Evolutionary conservation across 37 sponge, comb jelly and placozoan species (phyloP), one percentile per base, ranked within the genome.

Genomic region (Beroe forskalii): DNA sequence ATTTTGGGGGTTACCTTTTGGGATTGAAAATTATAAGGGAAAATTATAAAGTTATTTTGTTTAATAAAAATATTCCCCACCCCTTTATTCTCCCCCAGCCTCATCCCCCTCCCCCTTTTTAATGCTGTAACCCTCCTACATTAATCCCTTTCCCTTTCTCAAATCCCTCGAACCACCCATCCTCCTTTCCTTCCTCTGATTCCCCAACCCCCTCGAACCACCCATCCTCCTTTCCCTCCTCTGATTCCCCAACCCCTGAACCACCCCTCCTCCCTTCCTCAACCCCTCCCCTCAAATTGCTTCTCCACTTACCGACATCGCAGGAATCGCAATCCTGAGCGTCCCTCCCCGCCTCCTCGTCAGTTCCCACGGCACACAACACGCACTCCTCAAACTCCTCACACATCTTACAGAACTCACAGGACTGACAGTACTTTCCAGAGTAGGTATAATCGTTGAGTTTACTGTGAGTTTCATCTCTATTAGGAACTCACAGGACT

Each of bases 381-480:
- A 80, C 86, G 35, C 86, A 80, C 40, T 41, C 30, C 55, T 44
- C 44, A 38, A 44, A 80, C n/a, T 80, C 86, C 86, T 35, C 48
- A 44, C 86, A 80, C 30, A 33, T 80, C 38, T 80, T 37, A 44
- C 86, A 80, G 40, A 44, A 80, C 86, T 80, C 55, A 25, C 86
- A 80, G 6, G 9, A 37, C 30, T 80, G 86, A 80, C 86, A 80
- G 55, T 33, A 80, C 86, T 80, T 80, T 44, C 86, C 86, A n/a
- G n/a, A n/a, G n/a, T n/a, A n/a, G n/a, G n/a, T n/a, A n/a, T 55
- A 17, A 55, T n/a, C n/a, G n/a, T n/a, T n/a, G n/a, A n/a, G n/a
- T n/a, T n/a, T n/a, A n/a, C n/a, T n/a, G n/a, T n/a, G n/a, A n/a
- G n/a, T n/a, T n/a, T n/a, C n/a, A n/a, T n/a, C n/a, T n/a, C n/a